A percentile compares a stretch with the other conserved stretches of the same genome.
Conservation (phyloP, 2,113 vertebrate genomes). For the Telmatochromis sp. region DNA sequence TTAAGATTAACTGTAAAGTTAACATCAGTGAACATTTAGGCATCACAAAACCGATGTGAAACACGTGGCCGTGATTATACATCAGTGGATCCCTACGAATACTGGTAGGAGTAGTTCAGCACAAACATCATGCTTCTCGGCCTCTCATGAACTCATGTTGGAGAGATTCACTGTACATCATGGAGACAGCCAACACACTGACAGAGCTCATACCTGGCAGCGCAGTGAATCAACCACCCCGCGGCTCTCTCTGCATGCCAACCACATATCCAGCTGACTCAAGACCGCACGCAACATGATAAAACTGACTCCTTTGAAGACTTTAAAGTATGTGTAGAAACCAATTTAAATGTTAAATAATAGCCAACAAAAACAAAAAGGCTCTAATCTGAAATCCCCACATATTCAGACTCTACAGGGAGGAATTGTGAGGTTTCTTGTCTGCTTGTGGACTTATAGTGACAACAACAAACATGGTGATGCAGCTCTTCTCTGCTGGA, state of each 20-base stretch:
- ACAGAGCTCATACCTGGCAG: slow-evolving; percentile 35
- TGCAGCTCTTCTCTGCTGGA: background rate
- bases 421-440: background rate
- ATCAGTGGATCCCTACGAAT: background rate
- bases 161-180: slow-evolving; percentile 14
- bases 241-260: slow-evolving; percentile 14
- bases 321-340: background rate
- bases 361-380: background rate
- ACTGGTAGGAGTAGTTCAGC: background rate
- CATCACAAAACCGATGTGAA: background rate
- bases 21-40: background rate
- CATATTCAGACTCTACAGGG: background rate
- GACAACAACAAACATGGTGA: background rate
- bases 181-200: slow-evolving; percentile 2
- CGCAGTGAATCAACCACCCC: slow-evolving; percentile 38
- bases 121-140: background rate
- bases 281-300: background rate
- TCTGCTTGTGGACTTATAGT: background rate
- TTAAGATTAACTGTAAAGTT: background rate
- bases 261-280: slow-evolving; percentile 22
- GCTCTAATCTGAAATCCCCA: background rate
- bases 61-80: background rate
- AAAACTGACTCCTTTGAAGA: background rate
- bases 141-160: slow-evolving; percentile 6
- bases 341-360: background rate